Conservation (phyloP, 2,797 vertebrate species). For the Spinus olivaceus region DNA sequence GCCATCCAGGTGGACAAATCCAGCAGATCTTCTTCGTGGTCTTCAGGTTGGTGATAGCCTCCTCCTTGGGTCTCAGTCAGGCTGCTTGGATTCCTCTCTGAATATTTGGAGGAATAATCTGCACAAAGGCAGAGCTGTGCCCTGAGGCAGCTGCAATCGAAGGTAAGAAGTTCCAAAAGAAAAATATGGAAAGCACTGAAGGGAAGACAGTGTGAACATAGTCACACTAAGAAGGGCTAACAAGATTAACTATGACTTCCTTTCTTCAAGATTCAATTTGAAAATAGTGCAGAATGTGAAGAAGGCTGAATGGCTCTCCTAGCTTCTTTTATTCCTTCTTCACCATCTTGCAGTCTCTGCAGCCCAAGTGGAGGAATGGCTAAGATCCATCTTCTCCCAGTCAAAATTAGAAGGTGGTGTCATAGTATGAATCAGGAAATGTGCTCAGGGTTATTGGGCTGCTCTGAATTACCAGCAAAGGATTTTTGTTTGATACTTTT, state of each 20-base stretch:
- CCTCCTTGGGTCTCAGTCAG: background rate
- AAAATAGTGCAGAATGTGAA: background rate
- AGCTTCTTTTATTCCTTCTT: background rate
- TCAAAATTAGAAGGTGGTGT: background rate
- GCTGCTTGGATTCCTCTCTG: background rate
- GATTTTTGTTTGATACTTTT: background rate
- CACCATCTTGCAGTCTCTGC: background rate
- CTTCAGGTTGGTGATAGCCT: background rate
- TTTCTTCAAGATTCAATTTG: background rate
- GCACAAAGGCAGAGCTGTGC: background rate
- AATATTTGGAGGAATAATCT: background rate
- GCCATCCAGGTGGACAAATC: background rate
- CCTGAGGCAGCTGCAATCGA: background rate
- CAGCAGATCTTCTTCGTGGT: background rate
- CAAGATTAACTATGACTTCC: background rate
- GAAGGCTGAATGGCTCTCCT: background rate
- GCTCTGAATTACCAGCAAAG: background rate
- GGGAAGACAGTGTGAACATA: background rate
- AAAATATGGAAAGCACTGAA: background rate
- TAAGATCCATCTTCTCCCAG: background rate
- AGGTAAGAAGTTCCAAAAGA: background rate
- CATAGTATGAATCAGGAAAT: background rate
- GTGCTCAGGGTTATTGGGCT: background rate
- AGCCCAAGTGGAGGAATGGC: background rate
- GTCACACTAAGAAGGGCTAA: background rate